Evolutionary conservation across 2,888 invertebrate genomes (phyloP).

Genomic region (Plemyria rubiginata): DNA sequence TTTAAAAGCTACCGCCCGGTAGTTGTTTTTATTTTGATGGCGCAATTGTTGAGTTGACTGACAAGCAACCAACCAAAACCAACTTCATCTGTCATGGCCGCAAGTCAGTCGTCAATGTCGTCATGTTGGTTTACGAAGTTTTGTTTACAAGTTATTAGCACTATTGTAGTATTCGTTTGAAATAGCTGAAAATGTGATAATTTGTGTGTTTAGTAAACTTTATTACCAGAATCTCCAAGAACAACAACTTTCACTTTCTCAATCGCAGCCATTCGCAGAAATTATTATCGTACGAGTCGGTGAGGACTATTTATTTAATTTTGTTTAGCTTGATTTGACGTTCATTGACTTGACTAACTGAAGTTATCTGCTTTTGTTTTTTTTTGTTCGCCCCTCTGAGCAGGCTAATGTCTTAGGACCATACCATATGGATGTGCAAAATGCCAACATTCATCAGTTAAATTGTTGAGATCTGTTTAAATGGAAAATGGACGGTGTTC

Average conservation of each 20-base stretch:
- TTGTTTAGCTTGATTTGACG: conserved; percentile 52
- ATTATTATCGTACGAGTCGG: conserved; percentile 46
- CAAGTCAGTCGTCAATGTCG: too few species aligned
- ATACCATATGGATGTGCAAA: too few species aligned
- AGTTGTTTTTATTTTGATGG: conserved; percentile 53
- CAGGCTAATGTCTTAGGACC: too few species aligned
- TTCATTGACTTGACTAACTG: neutral
- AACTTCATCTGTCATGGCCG: conserved; percentile 59
- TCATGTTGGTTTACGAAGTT: conserved; percentile 56
- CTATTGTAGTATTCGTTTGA: neutral
- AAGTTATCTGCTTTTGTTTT: conserved; percentile 33
- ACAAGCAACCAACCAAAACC: too few species aligned
- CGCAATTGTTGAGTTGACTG: conserved; percentile 30
- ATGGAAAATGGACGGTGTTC: too few species aligned
- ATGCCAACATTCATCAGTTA: too few species aligned
- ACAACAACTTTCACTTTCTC: conserved; percentile 96
- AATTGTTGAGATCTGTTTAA: too few species aligned
- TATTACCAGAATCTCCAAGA: conserved; percentile 94
- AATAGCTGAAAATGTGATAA: conserved; percentile 44
- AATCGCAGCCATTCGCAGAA: conserved; percentile 89
- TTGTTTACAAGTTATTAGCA: conserved; percentile 22
- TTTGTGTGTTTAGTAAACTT: conserved; percentile 42
- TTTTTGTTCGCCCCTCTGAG: too few species aligned
- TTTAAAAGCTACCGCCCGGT: conserved; percentile 49
- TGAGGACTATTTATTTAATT: conserved; percentile 59